Conservation (phyloP, 2,888 invertebrate species). For the Lasioglossum lativentre region DNA sequence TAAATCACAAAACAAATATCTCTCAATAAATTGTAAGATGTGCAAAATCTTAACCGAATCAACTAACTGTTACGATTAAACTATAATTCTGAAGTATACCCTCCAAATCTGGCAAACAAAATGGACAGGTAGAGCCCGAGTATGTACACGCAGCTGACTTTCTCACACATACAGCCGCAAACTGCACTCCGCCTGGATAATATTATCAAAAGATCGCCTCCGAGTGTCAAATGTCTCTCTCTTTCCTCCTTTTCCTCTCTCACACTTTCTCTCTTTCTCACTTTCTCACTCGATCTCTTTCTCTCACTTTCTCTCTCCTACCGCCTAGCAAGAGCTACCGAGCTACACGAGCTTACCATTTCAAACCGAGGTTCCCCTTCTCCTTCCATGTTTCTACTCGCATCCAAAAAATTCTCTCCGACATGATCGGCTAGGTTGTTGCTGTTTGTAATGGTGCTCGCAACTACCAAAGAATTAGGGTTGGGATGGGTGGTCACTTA, state of each 20-base stretch:
- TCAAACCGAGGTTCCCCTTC: conserved; percentile 83
- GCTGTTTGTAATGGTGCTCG: conserved; percentile 85
- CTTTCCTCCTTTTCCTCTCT: conserved; percentile 18
- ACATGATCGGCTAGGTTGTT: conserved; percentile 85
- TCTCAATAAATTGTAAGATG: conserved; percentile 12
- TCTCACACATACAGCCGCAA: conserved; percentile 76
- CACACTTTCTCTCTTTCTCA: conserved; percentile 29
- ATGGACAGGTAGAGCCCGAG: conserved; percentile 59
- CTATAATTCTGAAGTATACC: conserved; percentile 29
- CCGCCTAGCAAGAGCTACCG: conserved; percentile 84
- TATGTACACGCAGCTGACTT: conserved; percentile 71
- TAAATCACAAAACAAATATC: neutral
- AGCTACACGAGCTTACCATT: conserved; percentile 85
- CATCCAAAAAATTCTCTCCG: conserved; percentile 80
- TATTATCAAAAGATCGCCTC: conserved; percentile 78
- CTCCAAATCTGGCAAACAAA: conserved; percentile 59
- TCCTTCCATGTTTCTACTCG: conserved; percentile 79
- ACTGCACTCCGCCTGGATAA: conserved; percentile 82
- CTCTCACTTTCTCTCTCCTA: conserved; percentile 75
- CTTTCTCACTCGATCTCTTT: conserved; percentile 25
- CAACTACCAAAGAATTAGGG: conserved; percentile 81
- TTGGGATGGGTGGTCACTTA: conserved; percentile 76
- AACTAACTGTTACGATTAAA: conserved; percentile 1
- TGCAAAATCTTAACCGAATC: conserved; percentile 3
- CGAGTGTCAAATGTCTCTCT: conserved; percentile 83